Percentiles rank a stretch among this genome's conserved stretches.
phyloP scores from a whole-genome alignment of 2,113 vertebrate genomes.

The Neodontobutis hainanensis region DNA sequence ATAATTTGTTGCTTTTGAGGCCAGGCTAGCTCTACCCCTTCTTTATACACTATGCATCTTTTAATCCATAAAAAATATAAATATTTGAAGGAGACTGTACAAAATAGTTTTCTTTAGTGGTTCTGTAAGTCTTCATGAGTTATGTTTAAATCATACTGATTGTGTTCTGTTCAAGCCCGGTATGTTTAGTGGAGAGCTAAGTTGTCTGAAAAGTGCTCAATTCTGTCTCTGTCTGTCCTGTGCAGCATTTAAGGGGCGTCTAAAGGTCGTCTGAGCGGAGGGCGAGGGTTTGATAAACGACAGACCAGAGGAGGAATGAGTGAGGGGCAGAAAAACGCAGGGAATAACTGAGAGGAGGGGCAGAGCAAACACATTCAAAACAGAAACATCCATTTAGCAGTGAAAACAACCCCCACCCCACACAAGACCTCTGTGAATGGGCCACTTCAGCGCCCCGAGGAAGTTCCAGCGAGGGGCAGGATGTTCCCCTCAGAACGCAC shows the following conservation, averaged over 20 bases:
- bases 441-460: constrained; percentile 68
- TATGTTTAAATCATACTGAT: background rate
- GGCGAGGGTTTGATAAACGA: constrained; percentile 16
- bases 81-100: too few species aligned
- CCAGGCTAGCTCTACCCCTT: too few species aligned
- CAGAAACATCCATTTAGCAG: constrained; percentile 75
- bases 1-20: too few species aligned
- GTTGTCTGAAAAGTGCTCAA: constrained; percentile 9
- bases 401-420: constrained; percentile 62
- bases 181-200: background rate
- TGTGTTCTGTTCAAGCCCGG: background rate
- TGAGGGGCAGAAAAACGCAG: background rate
- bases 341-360: constrained; percentile 5
- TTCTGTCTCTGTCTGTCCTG: background rate
- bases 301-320: constrained; percentile 21
- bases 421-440: constrained; percentile 71
- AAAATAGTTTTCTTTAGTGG: background rate
- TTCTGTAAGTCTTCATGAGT: background rate
- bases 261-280: constrained; percentile 40
- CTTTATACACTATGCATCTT: too few species aligned
- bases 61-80: too few species aligned
- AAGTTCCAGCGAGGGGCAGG: constrained; percentile 71
- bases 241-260: constrained; percentile 11
- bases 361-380: constrained; percentile 67
- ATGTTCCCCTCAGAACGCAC: constrained; percentile 75